Evolutionary conservation across 2,888 invertebrate species (phyloP).

Genomic region (Entomobrya multifasciata): DNA sequence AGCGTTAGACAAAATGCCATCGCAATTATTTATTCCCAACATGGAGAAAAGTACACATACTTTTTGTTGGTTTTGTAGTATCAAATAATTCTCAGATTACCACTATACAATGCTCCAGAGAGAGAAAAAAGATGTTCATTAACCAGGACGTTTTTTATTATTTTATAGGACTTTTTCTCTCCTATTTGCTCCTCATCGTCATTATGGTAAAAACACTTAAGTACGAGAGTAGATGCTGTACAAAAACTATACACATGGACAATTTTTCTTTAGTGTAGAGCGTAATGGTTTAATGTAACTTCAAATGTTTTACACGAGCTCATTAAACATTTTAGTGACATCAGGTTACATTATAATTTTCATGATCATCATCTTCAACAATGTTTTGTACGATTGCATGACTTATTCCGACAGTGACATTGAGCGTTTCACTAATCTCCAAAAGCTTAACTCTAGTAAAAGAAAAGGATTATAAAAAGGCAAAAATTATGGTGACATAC

Average conservation of each 20-base stretch:
- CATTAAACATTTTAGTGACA: slow-evolving; percentile 46
- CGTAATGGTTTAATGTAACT: background rate
- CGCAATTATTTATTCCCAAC: slow-evolving; percentile 63
- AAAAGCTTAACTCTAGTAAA: too few relatives aligned
- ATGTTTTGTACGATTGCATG: too few relatives aligned
- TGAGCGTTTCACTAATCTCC: too few relatives aligned
- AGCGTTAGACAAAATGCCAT: slow-evolving; percentile 61
- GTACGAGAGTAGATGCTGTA: background rate
- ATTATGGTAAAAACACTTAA: background rate
- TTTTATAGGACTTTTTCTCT: background rate
- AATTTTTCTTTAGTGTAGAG: background rate
- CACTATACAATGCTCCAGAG: background rate
- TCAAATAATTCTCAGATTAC: slow-evolving; percentile 60
- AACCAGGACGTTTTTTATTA: slow-evolving; percentile 7
- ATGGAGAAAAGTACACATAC: slow-evolving; percentile 1
- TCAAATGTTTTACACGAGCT: background rate
- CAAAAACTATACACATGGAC: background rate
- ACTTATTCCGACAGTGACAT: too few relatives aligned
- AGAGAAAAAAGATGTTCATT: slow-evolving; percentile 20
- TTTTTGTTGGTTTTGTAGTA: background rate
- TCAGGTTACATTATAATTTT: slow-evolving; percentile 6
- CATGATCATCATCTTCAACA: background rate
- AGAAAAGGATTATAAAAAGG: too few relatives aligned
- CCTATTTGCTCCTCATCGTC: background rate
- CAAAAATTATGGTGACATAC: background rate